Base-by-base conservation (phyloP, 2,888 invertebrate genomes). In the Epistrophe grossulariae region DNA sequence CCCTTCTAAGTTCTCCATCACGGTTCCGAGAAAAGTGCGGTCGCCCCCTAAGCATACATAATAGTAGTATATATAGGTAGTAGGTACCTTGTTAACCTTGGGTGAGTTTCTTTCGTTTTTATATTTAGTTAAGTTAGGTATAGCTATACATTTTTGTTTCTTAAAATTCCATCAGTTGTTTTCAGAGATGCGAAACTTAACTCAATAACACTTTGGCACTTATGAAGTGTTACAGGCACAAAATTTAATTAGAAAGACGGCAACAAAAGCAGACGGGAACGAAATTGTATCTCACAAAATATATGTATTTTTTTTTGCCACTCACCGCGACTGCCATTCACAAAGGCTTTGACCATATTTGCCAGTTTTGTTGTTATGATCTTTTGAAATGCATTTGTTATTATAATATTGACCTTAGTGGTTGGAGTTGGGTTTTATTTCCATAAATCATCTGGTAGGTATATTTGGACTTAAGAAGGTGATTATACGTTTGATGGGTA, bases 1-100 rank as follows among this genome's bases (percentile, higher is more conserved):
- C 38, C 38, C 74, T 38, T 43, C 11, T 17, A 48, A 45, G 45
- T 48, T 17, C 31, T 15, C n/a, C 55, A 60, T 43, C 9, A 45
- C 66, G 17, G 11, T 59, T 68, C 59, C 43, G 59, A 60, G 79
- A 59, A 68, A 60, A 52, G 38, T 62, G 45, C 62, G 48, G 50
- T n/a, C 45, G 71, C 66, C 71, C 71, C 78, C 71, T 43, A 55
- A 64, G 70, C 62, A 31, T 59, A 10, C 17, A 10, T 1, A 17
- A 57, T 35, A 35, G 17, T 35, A 35, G 10, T 57, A 57, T n/a
- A n/a, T n/a, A n/a, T n/a, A n/a, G n/a, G 35, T 35, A 38, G 11
- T 35, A 57, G 35, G 35, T 59, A 74, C 24, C 84, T 72, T 79
- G 84, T 59, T 84, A 76, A 84, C 84, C 84, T 84, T 84, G 84